Evolutionary conservation across 2,888 invertebrate species (phyloP).

Genomic region (Dicranocentrus wangi): DNA sequence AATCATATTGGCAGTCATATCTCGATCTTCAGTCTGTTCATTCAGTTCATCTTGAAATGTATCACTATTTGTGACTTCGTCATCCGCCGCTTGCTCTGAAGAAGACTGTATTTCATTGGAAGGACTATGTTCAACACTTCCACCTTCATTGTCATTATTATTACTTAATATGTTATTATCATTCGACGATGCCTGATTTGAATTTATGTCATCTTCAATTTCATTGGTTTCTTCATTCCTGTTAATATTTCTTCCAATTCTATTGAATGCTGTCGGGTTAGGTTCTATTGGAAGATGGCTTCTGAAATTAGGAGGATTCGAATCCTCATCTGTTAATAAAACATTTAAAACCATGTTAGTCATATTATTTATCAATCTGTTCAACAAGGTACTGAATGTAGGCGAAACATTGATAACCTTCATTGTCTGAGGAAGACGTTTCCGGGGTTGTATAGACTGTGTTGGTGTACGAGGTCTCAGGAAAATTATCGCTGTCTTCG

Average conservation of each 20-base stretch:
- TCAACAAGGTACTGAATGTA: too few species aligned
- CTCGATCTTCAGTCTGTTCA: conserved; percentile 43
- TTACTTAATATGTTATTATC: neutral
- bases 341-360: conserved; percentile 5
- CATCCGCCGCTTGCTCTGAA: conserved; percentile 22
- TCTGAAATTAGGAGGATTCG: conserved; percentile 54
- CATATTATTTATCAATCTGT: too few species aligned
- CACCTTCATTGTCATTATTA: conserved; percentile 27
- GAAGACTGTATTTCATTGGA: neutral
- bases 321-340: conserved; percentile 48
- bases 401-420: too few species aligned
- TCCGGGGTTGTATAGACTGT: conserved; percentile 55
- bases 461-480: conserved; percentile 64
- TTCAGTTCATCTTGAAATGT: neutral
- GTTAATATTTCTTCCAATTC: neutral
- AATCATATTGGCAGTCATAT: conserved; percentile 65
- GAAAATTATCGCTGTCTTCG: conserved; percentile 72
- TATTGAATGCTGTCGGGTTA: neutral
- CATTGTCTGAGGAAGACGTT: conserved; percentile 51
- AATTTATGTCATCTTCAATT: neutral
- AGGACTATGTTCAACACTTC: neutral
- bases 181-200: neutral
- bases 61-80: neutral
- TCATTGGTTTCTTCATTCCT: neutral
- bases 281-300: conserved; percentile 19